A percentile compares a stretch with the other conserved stretches of the same genome.
Conservation (phyloP, 1,140 invertebrate genomes). For the Mycetomoellerius zeteki region DNA sequence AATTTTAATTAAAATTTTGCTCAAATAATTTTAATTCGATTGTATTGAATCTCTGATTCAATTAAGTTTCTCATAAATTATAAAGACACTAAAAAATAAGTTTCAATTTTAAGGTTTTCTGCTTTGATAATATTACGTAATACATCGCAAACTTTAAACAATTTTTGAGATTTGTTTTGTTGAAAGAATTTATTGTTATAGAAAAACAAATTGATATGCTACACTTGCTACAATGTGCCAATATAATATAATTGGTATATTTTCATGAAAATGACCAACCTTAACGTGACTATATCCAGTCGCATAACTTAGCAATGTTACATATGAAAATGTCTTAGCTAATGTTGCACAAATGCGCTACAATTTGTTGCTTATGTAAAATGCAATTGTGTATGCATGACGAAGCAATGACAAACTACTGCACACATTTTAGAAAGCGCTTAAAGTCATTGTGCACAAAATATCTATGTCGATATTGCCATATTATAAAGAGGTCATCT, state of each 20-base stretch:
- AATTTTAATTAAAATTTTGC: not conserved
- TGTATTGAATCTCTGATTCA: not conserved
- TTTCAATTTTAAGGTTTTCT: not conserved
- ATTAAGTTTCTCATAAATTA: not conserved
- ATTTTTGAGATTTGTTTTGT: not conserved
- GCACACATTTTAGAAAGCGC: constrained; percentile 51
- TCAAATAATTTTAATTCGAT: no score
- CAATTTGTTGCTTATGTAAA: constrained; percentile 62
- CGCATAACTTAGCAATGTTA: constrained; percentile 47
- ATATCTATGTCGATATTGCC: constrained; percentile 44
- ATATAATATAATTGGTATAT: not conserved
- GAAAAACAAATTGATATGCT: not conserved
- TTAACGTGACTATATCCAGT: not conserved
- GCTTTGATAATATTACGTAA: not conserved
- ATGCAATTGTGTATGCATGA: constrained; percentile 57
- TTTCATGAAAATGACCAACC: not conserved
- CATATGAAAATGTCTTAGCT: constrained; percentile 49
- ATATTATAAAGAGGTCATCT: constrained; percentile 47
- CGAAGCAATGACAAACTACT: constrained; percentile 31
- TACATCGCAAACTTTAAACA: not conserved
- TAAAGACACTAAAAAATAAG: not conserved
- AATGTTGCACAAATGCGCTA: constrained; percentile 42
- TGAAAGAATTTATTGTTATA: not conserved
- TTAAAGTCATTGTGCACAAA: constrained; percentile 44
- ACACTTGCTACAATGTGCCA: not conserved